Conservation (phyloP, 2,113 vertebrate species). For the Megalops atlanticus region DNA sequence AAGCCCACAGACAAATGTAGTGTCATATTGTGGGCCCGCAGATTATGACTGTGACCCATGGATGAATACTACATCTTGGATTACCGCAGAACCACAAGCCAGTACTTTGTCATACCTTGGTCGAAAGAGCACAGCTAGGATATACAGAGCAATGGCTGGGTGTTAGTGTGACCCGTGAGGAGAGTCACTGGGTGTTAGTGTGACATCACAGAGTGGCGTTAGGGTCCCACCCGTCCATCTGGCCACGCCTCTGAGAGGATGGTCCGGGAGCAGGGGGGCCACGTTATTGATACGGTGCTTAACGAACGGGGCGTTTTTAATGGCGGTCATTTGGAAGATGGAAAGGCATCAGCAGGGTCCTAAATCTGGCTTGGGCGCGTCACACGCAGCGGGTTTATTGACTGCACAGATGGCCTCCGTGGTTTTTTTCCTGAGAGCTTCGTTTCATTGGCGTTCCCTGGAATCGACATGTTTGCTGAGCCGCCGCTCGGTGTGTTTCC, state of each 20-base stretch:
- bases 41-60: neutral
- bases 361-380: slow-evolving; percentile 43
- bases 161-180: neutral
- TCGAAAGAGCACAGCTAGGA: neutral
- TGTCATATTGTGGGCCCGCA: neutral
- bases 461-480: neutral
- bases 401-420: slow-evolving; percentile 37
- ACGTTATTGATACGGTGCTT: slow-evolving; percentile 64
- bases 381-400: slow-evolving; percentile 45
- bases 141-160: too few species aligned
- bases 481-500: neutral
- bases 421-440: slow-evolving; percentile 2
- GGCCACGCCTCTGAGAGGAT: slow-evolving; percentile 55
- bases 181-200: neutral
- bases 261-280: slow-evolving; percentile 46
- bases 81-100: neutral
- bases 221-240: slow-evolving; percentile 53
- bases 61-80: neutral
- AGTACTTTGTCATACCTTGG: neutral
- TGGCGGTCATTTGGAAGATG: slow-evolving; percentile 64
- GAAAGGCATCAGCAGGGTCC: slow-evolving; percentile 59
- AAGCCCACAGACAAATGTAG: too few species aligned
- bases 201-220: slow-evolving; percentile 32
- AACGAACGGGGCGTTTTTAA: slow-evolving; percentile 61
- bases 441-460: slow-evolving; percentile 5